Evolutionary conservation across 2,113 vertebrate species (phyloP).

Genomic region (Dicaeum eximium): DNA sequence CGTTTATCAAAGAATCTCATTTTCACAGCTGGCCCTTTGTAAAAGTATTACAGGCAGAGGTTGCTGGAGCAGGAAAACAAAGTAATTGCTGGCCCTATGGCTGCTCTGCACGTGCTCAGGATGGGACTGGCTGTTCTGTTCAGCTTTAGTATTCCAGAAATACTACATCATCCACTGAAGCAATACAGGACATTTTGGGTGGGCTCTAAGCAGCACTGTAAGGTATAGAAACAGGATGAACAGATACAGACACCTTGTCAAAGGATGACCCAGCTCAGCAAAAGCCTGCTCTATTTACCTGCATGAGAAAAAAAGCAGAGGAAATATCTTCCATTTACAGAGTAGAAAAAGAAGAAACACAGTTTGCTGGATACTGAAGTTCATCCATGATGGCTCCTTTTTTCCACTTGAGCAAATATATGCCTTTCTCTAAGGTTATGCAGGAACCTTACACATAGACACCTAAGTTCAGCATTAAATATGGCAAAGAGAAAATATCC

Average conservation of each 20-base stretch:
- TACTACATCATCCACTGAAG: not conserved
- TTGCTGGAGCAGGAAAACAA: not conserved
- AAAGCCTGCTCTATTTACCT: not conserved
- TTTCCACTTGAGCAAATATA: not conserved
- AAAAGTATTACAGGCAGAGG: not conserved
- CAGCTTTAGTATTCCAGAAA: not conserved
- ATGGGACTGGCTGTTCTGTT: not conserved
- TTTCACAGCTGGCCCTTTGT: slow-evolving; percentile 14
- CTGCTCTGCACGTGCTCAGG: not conserved
- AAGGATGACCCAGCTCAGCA: not conserved
- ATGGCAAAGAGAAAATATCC: not conserved
- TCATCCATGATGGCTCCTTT: not conserved
- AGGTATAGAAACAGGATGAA: not conserved
- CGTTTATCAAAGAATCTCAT: not conserved
- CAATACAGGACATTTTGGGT: not conserved
- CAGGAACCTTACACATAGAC: not conserved
- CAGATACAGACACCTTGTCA: not conserved
- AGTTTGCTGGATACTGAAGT: accelerated
- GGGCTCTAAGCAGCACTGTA: not conserved
- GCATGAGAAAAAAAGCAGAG: not conserved
- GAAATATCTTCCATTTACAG: not conserved
- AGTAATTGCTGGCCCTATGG: not conserved
- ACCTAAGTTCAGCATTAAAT: not conserved
- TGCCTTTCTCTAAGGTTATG: not conserved
- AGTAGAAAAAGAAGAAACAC: not conserved